Conservation (phyloP, 2,113 vertebrate species). For the Romanogobio albipinnatus region DNA sequence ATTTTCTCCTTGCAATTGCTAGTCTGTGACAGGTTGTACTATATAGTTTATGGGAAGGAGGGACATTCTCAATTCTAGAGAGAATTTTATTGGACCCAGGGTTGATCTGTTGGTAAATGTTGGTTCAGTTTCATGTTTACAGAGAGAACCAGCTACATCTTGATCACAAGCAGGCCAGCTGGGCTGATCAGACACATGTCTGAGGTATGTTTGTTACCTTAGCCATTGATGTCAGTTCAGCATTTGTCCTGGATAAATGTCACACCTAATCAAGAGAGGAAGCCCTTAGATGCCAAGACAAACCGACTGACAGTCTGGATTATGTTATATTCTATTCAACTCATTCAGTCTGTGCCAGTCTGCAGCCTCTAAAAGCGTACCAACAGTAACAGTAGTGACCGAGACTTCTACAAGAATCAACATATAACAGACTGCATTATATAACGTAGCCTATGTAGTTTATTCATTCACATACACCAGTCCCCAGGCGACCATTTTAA, state of each 20-base stretch:
- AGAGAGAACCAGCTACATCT: not conserved
- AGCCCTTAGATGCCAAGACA: conserved; percentile 7
- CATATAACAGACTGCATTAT: not conserved
- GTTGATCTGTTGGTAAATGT: not conserved
- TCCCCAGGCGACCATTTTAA: conserved; percentile 8
- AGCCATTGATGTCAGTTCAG: conserved; percentile 18
- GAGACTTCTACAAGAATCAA: not conserved
- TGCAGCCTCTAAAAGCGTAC: not conserved
- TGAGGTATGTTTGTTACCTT: conserved; percentile 2
- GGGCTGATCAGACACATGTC: conserved; percentile 9
- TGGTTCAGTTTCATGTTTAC: not conserved
- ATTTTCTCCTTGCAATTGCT: not conserved
- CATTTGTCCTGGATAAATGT: conserved; percentile 24
- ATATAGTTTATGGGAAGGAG: not conserved
- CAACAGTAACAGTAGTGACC: not conserved
- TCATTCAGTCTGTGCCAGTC: not conserved
- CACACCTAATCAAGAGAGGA: not conserved
- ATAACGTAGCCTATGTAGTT: not conserved
- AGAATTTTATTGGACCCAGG: not conserved
- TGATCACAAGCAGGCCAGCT: not conserved
- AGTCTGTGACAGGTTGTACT: not conserved
- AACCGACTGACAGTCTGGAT: conserved; percentile 2
- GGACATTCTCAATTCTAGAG: not conserved
- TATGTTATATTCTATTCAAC: conserved; percentile 3
- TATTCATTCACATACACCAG: conserved; percentile 3